Evolutionary conservation across 2,888 invertebrate species (phyloP), one percentile per base, ranked within the genome.

Genomic region (Diplolepis rosae): DNA sequence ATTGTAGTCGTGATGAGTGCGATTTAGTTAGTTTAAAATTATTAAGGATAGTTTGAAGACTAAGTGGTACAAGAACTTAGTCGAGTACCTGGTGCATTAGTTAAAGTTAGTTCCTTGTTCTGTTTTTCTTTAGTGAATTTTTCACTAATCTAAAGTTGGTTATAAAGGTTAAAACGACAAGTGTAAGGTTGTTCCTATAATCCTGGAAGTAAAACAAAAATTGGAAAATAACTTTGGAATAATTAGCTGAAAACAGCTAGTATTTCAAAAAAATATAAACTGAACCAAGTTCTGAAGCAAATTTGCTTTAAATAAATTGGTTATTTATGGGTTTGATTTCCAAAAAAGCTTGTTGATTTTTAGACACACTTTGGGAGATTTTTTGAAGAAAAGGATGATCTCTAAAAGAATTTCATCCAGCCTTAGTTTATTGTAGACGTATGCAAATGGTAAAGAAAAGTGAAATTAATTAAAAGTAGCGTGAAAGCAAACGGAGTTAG

Each of bases 401-500:
- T 52, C 7, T 52, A 15, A 22, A 4, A 35, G 13, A 56, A 22
- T 4, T 6, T 56, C 39, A 39, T 61, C 61, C 61, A 61, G 61
- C 22, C 61, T 61, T 61, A 27, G 61, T 35, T 61, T 39, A 61
- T 61, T 24, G 24, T 61, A 39, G 39, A 61, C 35, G 35, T 61
- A n/a, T n/a, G n/a, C n/a, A 35, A 61, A 61, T 61, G 61, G 24
- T 35, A 39, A 39, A 24, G 4, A 24, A 61, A 61, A 24, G 39
- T n/a, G 27, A 39, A 61, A 48, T 39, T 11, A 32, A 56, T 56
- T 24, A 61, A 32, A 56, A 30, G 11, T 32, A 56, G 32, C 30
- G 30, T 32, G 32, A 5, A 70, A 71, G 70, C 67, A 66, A 54
- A 67, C 74, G 74, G 77, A 76, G 73, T 69, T 75, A 75, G 70